Conservation (phyloP, 2,113 vertebrate genomes). For the Calidris pygmaea region DNA sequence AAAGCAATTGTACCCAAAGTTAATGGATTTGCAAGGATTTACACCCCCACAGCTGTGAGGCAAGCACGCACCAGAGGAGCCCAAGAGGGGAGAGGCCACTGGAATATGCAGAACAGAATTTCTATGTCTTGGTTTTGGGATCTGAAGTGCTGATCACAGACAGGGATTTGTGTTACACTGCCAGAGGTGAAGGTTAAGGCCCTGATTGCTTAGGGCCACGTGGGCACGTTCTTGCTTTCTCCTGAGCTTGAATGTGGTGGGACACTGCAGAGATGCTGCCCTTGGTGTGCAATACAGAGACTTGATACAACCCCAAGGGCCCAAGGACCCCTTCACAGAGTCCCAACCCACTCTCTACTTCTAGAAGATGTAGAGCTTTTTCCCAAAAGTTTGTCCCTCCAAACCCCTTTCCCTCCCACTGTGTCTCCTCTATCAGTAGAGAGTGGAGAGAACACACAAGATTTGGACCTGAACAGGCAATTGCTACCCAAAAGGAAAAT, state of each 20-base stretch:
- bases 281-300: not conserved
- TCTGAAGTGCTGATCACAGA: not conserved
- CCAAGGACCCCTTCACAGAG: not conserved
- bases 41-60: not conserved
- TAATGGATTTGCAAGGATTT: conserved; percentile 6
- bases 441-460: not conserved
- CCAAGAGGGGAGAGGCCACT: not conserved
- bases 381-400: not conserved
- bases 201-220: not conserved
- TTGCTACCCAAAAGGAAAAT: not conserved
- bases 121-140: not conserved
- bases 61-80: not conserved
- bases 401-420: not conserved
- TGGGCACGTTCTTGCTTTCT: not conserved
- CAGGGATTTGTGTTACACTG: not conserved
- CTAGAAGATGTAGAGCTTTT: not conserved
- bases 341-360: not conserved
- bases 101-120: not conserved
- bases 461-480: not conserved
- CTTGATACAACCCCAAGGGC: not conserved
- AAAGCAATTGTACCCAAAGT: not conserved
- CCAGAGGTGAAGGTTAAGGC: not conserved
- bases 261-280: not conserved
- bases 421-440: not conserved
- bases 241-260: not conserved